Evolutionary conservation across 2,888 invertebrate species (phyloP).

Genomic region (Tipula unca): DNA sequence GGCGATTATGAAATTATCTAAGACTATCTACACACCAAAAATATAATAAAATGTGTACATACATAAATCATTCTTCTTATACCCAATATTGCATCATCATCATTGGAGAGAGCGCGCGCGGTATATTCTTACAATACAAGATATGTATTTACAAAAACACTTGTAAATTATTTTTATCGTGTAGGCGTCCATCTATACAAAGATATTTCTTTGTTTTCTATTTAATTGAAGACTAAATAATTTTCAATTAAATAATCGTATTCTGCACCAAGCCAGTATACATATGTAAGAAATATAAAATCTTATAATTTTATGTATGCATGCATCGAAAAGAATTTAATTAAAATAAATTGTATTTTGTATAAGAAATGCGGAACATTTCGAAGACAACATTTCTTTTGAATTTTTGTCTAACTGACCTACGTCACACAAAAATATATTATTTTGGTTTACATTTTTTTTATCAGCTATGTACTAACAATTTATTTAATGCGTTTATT

Average conservation of each 20-base stretch:
- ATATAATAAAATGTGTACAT: neutral
- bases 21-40: neutral
- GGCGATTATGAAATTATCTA: neutral
- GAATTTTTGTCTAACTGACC: neutral
- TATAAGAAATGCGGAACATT: neutral
- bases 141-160: neutral
- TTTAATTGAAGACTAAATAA: neutral
- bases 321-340: neutral
- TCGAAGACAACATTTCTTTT: neutral
- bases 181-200: neutral
- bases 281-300: no score
- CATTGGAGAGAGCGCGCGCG: neutral
- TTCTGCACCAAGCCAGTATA: no score
- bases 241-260: neutral
- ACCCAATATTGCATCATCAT: slow-evolving; percentile 2
- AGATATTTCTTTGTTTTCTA: neutral
- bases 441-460: neutral
- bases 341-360: neutral
- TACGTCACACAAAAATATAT: neutral
- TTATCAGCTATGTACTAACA: neutral
- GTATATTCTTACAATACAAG: neutral
- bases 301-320: neutral
- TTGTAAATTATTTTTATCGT: neutral
- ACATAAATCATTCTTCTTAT: slow-evolving; percentile 2
- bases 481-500: neutral